Evolutionary conservation across 2,113 vertebrate species (phyloP).

Genomic region (Genyomyrus donnyi): DNA sequence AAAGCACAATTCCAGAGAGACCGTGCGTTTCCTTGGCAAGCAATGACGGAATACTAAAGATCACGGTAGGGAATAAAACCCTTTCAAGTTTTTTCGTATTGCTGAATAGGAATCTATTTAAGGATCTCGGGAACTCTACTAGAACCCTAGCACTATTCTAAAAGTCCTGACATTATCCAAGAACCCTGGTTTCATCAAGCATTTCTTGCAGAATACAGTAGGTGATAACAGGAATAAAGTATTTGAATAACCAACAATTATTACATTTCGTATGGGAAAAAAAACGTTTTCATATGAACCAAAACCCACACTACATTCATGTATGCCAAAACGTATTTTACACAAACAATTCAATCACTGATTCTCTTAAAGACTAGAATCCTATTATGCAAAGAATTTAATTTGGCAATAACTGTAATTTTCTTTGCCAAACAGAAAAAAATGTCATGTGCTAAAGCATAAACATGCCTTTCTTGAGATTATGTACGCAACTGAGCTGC

Average conservation of each 20-base stretch:
- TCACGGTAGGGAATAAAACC: conserved; percentile 8
- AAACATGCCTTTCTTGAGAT: background rate
- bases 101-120: conserved; percentile 3
- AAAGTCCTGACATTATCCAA: background rate
- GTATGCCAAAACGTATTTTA: background rate
- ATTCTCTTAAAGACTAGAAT: background rate
- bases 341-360: background rate
- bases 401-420: background rate
- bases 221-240: background rate
- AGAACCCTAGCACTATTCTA: background rate
- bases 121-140: background rate
- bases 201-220: background rate
- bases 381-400: background rate
- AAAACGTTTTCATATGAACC: background rate
- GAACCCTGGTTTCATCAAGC: background rate
- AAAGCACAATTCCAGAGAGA: background rate
- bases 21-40: background rate
- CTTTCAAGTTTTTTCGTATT: background rate
- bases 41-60: conserved; percentile 11
- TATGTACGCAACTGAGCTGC: background rate
- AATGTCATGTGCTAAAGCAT: background rate
- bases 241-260: background rate
- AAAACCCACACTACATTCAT: background rate
- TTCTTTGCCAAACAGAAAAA: background rate
- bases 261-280: background rate